These are phyloP conservation scores for Forbesichthys agassizii DNA, from an alignment of 2,113 vertebrate species.

Conservation along the genomic window DNA sequence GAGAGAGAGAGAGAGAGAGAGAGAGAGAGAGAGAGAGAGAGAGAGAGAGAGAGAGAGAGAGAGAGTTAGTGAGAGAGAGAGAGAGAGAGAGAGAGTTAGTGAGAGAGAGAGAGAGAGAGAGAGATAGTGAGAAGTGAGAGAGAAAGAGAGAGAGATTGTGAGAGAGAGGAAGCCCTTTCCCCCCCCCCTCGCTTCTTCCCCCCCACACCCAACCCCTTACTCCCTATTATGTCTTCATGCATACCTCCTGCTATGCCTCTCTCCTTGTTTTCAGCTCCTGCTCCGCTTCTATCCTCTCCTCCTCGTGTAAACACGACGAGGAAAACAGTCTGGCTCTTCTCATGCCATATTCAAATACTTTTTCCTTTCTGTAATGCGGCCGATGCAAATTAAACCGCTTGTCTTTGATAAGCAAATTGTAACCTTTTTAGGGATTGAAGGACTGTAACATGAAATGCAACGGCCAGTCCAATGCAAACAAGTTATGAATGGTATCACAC, in stretches of 20 bases:
- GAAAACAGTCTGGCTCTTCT: constrained; percentile 11
- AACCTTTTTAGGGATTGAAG: constrained; percentile 28
- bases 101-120: not conserved
- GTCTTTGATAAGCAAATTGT: constrained; percentile 58
- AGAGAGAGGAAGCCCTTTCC: constrained; percentile 51
- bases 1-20: too few relatives aligned
- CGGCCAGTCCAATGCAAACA: too few relatives aligned
- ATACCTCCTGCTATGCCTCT: too few relatives aligned
- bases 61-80: not conserved
- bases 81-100: too few relatives aligned
- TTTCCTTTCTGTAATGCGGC: constrained; percentile 44
- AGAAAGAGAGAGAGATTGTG: constrained; percentile 6
- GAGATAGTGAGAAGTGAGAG: too few relatives aligned
- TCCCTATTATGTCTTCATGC: constrained; percentile 43
- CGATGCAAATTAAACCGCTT: constrained; percentile 66
- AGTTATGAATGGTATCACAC: too few relatives aligned
- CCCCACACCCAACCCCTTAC: constrained; percentile 4
- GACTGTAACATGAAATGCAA: not conserved
- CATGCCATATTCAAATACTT: constrained; percentile 22
- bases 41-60: constrained; percentile 57
- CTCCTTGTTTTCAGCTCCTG: constrained; percentile 12
- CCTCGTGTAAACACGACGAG: not conserved
- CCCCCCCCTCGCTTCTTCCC: constrained; percentile 38
- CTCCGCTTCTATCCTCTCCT: constrained; percentile 14
- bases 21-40: too few relatives aligned